phyloP scores from a whole-genome alignment of 1,140 invertebrate genomes.

The Adoxophyes honmai region DNA sequence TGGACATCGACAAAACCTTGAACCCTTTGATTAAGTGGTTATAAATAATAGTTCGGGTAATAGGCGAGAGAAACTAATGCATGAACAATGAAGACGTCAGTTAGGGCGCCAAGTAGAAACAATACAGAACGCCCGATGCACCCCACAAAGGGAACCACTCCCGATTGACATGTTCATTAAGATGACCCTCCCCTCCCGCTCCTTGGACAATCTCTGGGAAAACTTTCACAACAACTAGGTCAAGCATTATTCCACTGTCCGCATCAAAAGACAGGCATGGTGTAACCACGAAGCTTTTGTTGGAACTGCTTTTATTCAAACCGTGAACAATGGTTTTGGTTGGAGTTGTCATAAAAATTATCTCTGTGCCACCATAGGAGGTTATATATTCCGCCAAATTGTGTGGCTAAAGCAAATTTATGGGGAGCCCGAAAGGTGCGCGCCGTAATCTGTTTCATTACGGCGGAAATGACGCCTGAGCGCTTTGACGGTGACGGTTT shows the following conservation, averaged over 20 bases:
- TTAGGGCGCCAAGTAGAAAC: neutral
- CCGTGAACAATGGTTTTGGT: too few relatives aligned
- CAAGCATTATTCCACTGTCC: neutral
- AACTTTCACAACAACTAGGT: slow-evolving; percentile 3
- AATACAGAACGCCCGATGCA: neutral
- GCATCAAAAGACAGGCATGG: neutral
- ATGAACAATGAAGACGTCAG: neutral
- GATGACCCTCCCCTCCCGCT: neutral
- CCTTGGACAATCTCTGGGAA: neutral
- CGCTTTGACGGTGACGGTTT: too few relatives aligned
- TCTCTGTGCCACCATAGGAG: too few relatives aligned
- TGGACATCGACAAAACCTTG: too few relatives aligned
- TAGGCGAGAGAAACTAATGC: neutral
- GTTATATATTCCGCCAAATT: too few relatives aligned
- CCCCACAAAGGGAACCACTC: neutral
- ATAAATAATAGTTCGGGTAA: too few relatives aligned
- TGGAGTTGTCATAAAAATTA: too few relatives aligned
- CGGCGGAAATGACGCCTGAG: too few relatives aligned
- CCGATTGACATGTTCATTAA: slow-evolving; percentile 13
- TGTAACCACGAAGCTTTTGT: neutral
- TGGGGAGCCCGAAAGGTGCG: too few relatives aligned
- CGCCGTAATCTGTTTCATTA: too few relatives aligned
- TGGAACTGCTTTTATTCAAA: neutral
- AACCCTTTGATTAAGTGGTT: too few relatives aligned
- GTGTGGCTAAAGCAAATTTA: too few relatives aligned